phyloP scores from a whole-genome alignment of 2,113 vertebrate species.

The Myocastor coypus region DNA sequence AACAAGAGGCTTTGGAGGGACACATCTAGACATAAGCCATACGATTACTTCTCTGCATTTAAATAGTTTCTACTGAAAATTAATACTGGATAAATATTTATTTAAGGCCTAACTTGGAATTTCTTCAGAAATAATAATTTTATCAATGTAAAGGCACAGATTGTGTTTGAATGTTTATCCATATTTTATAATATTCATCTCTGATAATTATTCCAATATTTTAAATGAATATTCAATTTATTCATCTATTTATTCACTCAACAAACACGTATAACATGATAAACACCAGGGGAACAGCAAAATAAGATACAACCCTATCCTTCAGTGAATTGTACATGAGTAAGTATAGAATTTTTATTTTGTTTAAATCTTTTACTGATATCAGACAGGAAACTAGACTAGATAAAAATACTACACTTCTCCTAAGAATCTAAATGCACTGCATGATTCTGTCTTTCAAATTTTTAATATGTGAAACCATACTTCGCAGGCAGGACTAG shows the following conservation, averaged over 20 bases:
- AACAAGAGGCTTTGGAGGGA: background rate
- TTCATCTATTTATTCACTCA: slow-evolving; percentile 51
- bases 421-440: slow-evolving; percentile 50
- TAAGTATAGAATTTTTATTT: slow-evolving; percentile 63
- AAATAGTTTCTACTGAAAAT: slow-evolving; percentile 44
- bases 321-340: slow-evolving; percentile 6
- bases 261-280: slow-evolving; percentile 18
- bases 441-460: slow-evolving; percentile 44
- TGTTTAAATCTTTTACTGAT: slow-evolving; percentile 47
- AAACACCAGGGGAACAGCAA: background rate
- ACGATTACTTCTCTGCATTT: slow-evolving; percentile 13
- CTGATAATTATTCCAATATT: slow-evolving; percentile 55
- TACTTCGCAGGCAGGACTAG: slow-evolving; percentile 14
- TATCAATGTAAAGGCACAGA: slow-evolving; percentile 31
- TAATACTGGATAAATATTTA: slow-evolving; percentile 43
- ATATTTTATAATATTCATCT: slow-evolving; percentile 52
- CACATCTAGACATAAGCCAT: background rate
- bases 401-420: slow-evolving; percentile 55
- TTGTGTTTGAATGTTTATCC: slow-evolving; percentile 51
- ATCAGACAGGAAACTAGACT: slow-evolving; percentile 29
- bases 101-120: slow-evolving; percentile 33
- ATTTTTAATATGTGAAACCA: slow-evolving; percentile 62
- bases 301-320: background rate
- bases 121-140: slow-evolving; percentile 46
- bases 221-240: slow-evolving; percentile 17